Conservation (phyloP, 2,113 vertebrate genomes). For the Saguinus midas region DNA sequence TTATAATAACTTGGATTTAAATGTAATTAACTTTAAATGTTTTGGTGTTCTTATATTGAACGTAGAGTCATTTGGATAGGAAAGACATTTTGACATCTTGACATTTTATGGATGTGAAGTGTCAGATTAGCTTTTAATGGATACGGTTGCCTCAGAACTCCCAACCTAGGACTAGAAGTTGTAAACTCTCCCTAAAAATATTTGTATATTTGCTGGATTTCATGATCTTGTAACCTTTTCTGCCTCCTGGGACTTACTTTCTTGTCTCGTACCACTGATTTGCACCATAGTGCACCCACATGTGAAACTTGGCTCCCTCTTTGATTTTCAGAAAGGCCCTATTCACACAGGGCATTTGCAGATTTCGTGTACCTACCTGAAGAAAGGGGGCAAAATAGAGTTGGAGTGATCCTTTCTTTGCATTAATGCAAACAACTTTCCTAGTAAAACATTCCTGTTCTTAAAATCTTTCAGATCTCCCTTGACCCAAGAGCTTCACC, state of each 20-base stretch:
- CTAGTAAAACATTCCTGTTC: not conserved
- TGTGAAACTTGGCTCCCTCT: not conserved
- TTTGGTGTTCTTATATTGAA: not conserved
- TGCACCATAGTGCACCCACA: not conserved
- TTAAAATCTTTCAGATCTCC: constrained; percentile 9
- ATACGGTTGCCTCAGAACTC: not conserved
- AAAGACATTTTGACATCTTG: not conserved
- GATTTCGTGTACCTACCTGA: not conserved
- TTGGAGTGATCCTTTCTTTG: not conserved
- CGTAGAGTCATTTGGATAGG: not conserved
- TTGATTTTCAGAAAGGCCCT: constrained; percentile 21
- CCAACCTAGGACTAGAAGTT: not conserved
- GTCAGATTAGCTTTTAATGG: not conserved
- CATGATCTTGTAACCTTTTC: not conserved
- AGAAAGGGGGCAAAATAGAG: not conserved
- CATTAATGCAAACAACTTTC: not conserved
- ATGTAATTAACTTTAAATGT: not conserved
- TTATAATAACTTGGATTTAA: constrained; percentile 34
- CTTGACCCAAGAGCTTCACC: not conserved
- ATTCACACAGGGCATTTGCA: not conserved
- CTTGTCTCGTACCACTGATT: not conserved
- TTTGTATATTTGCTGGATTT: constrained; percentile 6
- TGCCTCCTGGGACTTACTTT: not conserved
- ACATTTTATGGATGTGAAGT: not conserved
- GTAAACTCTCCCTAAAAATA: not conserved